Conservation (phyloP, 2,113 vertebrate species). For the Gavialis gangeticus region DNA sequence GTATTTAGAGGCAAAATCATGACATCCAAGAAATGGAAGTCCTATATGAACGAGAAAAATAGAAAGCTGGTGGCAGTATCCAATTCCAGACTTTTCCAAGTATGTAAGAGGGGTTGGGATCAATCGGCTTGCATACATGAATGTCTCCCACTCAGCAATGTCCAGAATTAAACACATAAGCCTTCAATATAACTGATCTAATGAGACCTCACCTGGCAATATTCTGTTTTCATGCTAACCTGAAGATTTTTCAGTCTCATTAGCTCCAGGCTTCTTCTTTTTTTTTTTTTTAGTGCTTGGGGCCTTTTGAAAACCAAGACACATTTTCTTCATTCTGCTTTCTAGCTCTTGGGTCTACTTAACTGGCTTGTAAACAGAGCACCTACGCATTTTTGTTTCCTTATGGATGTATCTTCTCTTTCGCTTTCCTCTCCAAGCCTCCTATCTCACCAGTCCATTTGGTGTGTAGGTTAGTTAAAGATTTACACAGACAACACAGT, state of each 20-base stretch:
- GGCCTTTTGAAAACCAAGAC: conserved; percentile 37
- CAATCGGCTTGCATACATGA: conserved; percentile 26
- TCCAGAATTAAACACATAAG: conserved; percentile 28
- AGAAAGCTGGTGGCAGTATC: neutral
- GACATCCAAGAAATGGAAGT: too few relatives aligned
- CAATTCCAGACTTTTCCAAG: conserved; percentile 41
- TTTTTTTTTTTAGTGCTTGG: conserved; percentile 40
- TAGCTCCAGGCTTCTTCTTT: conserved; percentile 42
- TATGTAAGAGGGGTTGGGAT: conserved; percentile 38
- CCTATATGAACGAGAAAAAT: neutral
- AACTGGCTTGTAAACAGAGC: conserved; percentile 62
- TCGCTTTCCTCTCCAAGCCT: conserved; percentile 12
- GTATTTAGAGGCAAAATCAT: too few relatives aligned
- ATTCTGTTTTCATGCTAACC: conserved; percentile 19
- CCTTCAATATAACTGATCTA: conserved; percentile 38
- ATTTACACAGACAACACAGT: conserved; percentile 29
- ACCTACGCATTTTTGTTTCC: conserved; percentile 58
- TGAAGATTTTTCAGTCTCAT: neutral
- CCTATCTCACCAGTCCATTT: conserved; percentile 36
- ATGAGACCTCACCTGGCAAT: conserved; percentile 9
- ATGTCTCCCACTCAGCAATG: neutral
- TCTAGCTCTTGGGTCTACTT: conserved; percentile 49
- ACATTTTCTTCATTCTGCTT: conserved; percentile 54
- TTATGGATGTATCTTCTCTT: conserved; percentile 57
- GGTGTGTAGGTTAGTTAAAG: conserved; percentile 59